Evolutionary conservation across 2,888 invertebrate genomes (phyloP), one percentile per base, ranked within the genome.

Genomic region (Sinhomidia bicolor): DNA sequence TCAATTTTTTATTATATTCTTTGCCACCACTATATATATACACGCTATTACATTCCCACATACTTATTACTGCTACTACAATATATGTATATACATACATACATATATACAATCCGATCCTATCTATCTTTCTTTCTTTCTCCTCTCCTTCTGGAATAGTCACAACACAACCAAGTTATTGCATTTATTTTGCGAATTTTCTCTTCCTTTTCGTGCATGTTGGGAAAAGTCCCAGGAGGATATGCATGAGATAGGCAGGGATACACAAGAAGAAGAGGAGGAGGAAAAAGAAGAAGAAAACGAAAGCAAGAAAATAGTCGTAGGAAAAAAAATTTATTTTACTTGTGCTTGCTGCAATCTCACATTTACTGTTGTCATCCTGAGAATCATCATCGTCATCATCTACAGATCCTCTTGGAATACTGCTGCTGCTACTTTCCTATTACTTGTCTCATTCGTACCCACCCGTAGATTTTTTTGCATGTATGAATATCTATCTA

Each of bases 151-250:
- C 62, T 32, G 2, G 6, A 62, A n/a, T n/a, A n/a, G n/a, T n/a
- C 29, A 62, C 4, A 65, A 65, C 32, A 65, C 32, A 41, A 20
- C 10, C n/a, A 41, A 41, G 41, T 10, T 20, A 41, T 41, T 36
- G 36, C 41, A 68, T 68, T 68, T 68, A 68, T 68, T 65, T 68
- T 68, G 17, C 17, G 20, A 65, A 65, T 65, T 65, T 68, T 26
- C 20, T 23, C 10, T 10, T 68, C 20, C 68, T 68, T 41, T 68
- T 17, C 2, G 14, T n/a, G 23, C 26, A 26, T 10, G 60, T 12
- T 60, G 10, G 23, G 20, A 44, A 20, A 44, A 71, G 12, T 71
- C 71, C 47, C 71, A 20, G 26, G 71, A 71, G 71, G 23, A 44
- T 71, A 71, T 20, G 6, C 62, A 65, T 26, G 26, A 68, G 71